These are phyloP conservation scores for Tetragnatha versicolor DNA, from an alignment of 1,140 invertebrate genomes.

Conservation along the genomic window DNA sequence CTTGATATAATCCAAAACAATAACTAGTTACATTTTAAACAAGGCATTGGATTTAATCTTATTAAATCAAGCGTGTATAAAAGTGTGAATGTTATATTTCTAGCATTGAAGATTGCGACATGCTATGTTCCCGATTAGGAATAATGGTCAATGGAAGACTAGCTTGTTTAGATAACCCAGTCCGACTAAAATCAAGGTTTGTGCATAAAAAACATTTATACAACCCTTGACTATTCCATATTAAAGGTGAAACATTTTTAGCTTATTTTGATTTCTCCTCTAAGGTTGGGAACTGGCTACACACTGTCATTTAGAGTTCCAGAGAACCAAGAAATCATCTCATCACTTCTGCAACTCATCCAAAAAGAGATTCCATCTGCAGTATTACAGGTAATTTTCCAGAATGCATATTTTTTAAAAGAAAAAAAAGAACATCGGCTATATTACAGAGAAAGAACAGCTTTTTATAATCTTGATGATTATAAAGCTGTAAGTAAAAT, in stretches of 20 bases:
- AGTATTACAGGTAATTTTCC: conserved; percentile 46
- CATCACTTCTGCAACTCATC: conserved; percentile 52
- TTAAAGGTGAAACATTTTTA: neutral
- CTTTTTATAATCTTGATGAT: too few species aligned
- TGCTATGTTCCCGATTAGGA: conserved; percentile 59
- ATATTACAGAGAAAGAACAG: too few species aligned
- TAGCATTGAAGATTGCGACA: conserved; percentile 62
- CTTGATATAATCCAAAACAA: too few species aligned
- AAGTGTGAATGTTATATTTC: too few species aligned
- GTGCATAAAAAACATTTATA: neutral
- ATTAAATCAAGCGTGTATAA: too few species aligned
- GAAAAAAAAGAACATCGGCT: too few species aligned
- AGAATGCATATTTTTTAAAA: neutral
- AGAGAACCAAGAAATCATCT: conserved; percentile 25
- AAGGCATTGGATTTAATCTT: too few species aligned
- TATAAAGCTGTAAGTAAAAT: too few species aligned
- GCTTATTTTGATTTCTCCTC: neutral
- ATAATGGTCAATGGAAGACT: conserved; percentile 67
- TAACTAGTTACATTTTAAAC: too few species aligned
- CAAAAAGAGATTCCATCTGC: conserved; percentile 48
- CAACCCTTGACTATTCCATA: neutral
- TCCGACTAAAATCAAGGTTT: conserved; percentile 66
- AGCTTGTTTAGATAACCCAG: conserved; percentile 66
- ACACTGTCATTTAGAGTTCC: conserved; percentile 68
- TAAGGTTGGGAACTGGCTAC: conserved; percentile 79